Evolutionary conservation across 2,113 vertebrate genomes (phyloP).

Genomic region (Orthonyx spaldingii): DNA sequence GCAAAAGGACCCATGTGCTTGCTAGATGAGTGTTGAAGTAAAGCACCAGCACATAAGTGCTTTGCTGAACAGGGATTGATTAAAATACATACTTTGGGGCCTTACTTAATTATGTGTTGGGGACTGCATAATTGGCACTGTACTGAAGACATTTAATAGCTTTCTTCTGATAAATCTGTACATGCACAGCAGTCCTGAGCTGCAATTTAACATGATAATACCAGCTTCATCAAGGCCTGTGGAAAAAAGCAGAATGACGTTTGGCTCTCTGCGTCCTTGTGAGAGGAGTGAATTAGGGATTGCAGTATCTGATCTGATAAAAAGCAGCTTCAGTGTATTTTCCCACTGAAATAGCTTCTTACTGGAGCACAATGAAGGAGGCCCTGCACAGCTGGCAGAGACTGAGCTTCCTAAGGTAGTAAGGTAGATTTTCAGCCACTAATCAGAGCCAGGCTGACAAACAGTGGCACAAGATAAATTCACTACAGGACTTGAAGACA

Average conservation of each 20-base stretch:
- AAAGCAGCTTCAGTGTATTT: background rate
- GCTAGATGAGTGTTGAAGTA: background rate
- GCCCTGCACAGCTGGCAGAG: background rate
- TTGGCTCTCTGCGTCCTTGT: background rate
- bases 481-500: background rate
- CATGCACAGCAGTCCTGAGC: background rate
- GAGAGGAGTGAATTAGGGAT: background rate
- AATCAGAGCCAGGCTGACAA: background rate
- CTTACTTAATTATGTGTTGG: conserved; percentile 40
- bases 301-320: background rate
- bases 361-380: background rate
- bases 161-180: conserved; percentile 6
- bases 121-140: background rate
- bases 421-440: background rate
- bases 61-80: conserved; percentile 20
- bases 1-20: background rate
- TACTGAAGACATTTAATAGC: background rate
- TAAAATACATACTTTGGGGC: conserved; percentile 38
- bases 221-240: background rate
- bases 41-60: background rate
- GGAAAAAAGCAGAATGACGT: background rate
- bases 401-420: background rate
- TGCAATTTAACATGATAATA: background rate
- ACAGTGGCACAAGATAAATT: background rate
- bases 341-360: background rate